Evolutionary conservation across 1,140 invertebrate genomes (phyloP).

Genomic region (Andrena cerasifolii): DNA sequence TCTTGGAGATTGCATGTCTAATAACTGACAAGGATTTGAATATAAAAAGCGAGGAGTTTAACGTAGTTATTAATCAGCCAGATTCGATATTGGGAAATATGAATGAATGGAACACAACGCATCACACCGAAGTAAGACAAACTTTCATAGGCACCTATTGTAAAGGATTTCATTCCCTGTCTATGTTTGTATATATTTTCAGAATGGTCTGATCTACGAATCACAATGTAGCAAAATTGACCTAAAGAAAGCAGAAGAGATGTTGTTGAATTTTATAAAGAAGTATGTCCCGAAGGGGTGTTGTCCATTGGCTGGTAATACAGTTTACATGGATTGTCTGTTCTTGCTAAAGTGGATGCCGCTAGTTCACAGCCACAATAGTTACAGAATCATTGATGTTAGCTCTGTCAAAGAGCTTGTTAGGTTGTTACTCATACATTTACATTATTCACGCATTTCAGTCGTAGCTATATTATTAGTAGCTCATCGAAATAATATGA

Average conservation of each 20-base stretch:
- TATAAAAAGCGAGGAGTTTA: slow-evolving; percentile 89
- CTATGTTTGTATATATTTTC: background rate
- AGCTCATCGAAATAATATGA: slow-evolving; percentile 8
- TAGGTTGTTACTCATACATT: slow-evolving; percentile 74
- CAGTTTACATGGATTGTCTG: slow-evolving; percentile 92
- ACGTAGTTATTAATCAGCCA: slow-evolving; percentile 92
- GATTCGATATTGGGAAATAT: slow-evolving; percentile 89
- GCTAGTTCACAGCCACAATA: slow-evolving; percentile 88
- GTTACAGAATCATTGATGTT: slow-evolving; percentile 97
- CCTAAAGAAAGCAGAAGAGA: slow-evolving; percentile 86
- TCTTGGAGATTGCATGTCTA: slow-evolving; percentile 94
- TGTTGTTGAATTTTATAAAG: slow-evolving; percentile 89
- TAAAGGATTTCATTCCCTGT: too few relatives aligned
- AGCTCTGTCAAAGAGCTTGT: slow-evolving; percentile 93
- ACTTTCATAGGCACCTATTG: too few relatives aligned
- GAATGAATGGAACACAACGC: slow-evolving; percentile 91
- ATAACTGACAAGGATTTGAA: slow-evolving; percentile 93
- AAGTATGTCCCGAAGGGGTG: slow-evolving; percentile 85
- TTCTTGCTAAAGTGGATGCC: slow-evolving; percentile 92
- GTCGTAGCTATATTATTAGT: background rate
- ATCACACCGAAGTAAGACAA: slow-evolving; percentile 89
- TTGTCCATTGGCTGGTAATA: slow-evolving; percentile 93
- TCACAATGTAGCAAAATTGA: slow-evolving; percentile 87
- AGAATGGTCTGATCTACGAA: slow-evolving; percentile 86
- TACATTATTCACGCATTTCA: background rate